Evolutionary conservation across 2,797 vertebrate genomes (phyloP), one percentile per base, ranked within the genome.

Genomic region (Triplophysa bombifrons): DNA sequence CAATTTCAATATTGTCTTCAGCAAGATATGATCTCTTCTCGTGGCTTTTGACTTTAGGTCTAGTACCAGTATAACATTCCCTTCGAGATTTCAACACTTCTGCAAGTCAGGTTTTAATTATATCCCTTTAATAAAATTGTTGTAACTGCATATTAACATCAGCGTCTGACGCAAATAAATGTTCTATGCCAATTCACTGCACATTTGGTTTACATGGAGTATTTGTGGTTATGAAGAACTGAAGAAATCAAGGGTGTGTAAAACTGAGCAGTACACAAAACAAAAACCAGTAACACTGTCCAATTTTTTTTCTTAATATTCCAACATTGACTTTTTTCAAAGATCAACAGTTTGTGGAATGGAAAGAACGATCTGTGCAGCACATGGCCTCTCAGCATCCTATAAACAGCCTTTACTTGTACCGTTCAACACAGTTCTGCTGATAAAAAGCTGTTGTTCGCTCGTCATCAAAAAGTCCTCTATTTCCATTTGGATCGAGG

Each of bases 111-210:
- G 30, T 76, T 79, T 84, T 72, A 82, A 84, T 79, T 72, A 79
- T 73, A 79, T 73, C 72, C 22, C 64, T 41, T 4, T 50, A 60
- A 78, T 65, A 22, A 30, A 50, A 25, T 46, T 55, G 61, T 72
- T 75, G 66, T 72, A 75, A 78, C 69, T 79, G 67, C 67, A 53
- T 81, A 76, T 81, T 84, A 84, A 82, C 80, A 78, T 80, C 65
- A 71, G 75, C 38, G 71, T 58, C 69, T 72, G 63, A 70, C 63
- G 38, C 56, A 66, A 84, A 78, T 41, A 41, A 79, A 55, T 46
- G 38, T 34, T 58, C 66, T 65, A 10, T 58, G 46, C 48, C 65
- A 76, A 68, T 68, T 68, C 3, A 19, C 46, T 41, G 70, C 67
- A 51, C 48, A 48, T 76, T 73, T 25, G 22, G 17, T 38, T 38